Percentiles rank a stretch among this genome's conserved stretches.
Conservation (phyloP, 2,113 vertebrate species). For the Pluvianellus socialis region DNA sequence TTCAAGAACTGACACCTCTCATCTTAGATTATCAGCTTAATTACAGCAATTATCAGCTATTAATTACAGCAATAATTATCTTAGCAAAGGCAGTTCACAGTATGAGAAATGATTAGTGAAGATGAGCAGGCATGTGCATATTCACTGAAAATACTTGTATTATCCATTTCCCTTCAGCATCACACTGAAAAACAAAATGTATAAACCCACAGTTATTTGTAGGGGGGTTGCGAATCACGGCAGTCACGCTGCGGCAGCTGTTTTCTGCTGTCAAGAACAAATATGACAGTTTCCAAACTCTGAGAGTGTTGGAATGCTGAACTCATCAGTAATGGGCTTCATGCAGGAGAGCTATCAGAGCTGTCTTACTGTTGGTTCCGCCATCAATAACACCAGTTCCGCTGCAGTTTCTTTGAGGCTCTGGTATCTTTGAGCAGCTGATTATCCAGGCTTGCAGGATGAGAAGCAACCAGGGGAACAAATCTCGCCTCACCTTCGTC, state of each 20-base stretch:
- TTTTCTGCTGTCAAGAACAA: not conserved
- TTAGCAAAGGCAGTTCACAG: not conserved
- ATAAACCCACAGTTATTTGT: not conserved
- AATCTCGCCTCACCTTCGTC: not conserved
- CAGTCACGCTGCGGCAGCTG: not conserved
- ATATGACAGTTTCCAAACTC: not conserved
- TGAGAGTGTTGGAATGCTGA: not conserved
- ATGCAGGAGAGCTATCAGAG: not conserved
- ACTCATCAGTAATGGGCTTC: not conserved
- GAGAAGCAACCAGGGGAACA: not conserved
- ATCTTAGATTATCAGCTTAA: not conserved
- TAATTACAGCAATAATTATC: not conserved
- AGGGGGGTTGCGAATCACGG: not conserved
- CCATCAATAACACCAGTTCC: not conserved
- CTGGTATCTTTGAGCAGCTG: not conserved
- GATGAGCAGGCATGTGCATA: not conserved
- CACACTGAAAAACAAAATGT: not conserved
- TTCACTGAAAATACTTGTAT: not conserved
- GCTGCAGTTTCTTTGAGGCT: not conserved
- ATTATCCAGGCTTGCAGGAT: accelerated
- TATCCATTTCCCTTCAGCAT: not conserved
- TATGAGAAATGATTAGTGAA: not conserved
- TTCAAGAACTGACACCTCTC: not conserved
- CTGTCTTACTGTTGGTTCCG: not conserved
- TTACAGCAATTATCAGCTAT: not conserved